Evolutionary conservation across 2,797 vertebrate species (phyloP).

Genomic region (Hyperoplus lanceolatus): DNA sequence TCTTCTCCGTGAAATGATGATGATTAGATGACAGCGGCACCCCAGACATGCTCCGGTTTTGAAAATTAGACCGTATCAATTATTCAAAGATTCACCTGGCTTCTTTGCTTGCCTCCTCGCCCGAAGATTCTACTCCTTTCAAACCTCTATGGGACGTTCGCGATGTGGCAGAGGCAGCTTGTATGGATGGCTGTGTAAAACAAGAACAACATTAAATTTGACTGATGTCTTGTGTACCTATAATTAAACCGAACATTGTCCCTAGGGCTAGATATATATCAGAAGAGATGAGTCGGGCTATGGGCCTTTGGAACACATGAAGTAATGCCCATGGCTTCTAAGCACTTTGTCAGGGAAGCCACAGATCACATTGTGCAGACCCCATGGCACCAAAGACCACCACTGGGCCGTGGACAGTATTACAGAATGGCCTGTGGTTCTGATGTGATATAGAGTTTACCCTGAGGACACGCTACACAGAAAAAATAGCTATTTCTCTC

Average conservation of each 20-base stretch:
- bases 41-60: slow-evolving; percentile 48
- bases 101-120: slow-evolving; percentile 50
- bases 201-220: slow-evolving; percentile 75
- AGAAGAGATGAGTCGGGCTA: slow-evolving; percentile 72
- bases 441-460: slow-evolving; percentile 72
- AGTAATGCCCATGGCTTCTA: slow-evolving; percentile 75
- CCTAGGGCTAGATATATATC: slow-evolving; percentile 70
- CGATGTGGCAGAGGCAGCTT: slow-evolving; percentile 36
- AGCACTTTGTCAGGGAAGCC: slow-evolving; percentile 65
- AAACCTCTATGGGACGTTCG: slow-evolving; percentile 54
- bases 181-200: slow-evolving; percentile 67
- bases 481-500: slow-evolving; percentile 60
- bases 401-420: slow-evolving; percentile 73
- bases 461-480: slow-evolving; percentile 60
- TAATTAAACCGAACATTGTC: slow-evolving; percentile 81
- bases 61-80: slow-evolving; percentile 71
- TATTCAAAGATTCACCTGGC: slow-evolving; percentile 71
- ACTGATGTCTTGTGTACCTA: slow-evolving; percentile 71
- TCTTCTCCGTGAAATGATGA: slow-evolving; percentile 56
- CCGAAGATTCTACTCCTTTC: slow-evolving; percentile 39
- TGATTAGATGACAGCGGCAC: slow-evolving; percentile 67
- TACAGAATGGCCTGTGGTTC: slow-evolving; percentile 67
- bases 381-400: slow-evolving; percentile 70
- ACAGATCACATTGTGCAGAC: slow-evolving; percentile 68
- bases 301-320: slow-evolving; percentile 65